Evolutionary conservation across 2,888 invertebrate species (phyloP).

Genomic region (Brenthis ino): DNA sequence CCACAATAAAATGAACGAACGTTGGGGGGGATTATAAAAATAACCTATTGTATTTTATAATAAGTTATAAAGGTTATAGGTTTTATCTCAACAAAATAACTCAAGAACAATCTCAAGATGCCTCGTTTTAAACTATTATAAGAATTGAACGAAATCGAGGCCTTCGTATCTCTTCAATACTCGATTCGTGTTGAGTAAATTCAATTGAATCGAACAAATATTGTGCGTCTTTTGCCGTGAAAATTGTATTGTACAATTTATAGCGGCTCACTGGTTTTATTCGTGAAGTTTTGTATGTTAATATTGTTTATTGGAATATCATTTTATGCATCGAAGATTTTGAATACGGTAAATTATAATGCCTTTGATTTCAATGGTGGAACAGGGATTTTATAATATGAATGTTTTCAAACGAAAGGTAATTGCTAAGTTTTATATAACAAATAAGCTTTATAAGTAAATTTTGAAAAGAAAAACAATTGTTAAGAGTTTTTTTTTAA

Average conservation of each 20-base stretch:
- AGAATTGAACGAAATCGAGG: conserved; percentile 23
- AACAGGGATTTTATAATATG: no score
- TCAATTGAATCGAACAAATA: conserved; percentile 52
- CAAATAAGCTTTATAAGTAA: no score
- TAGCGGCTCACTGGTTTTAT: conserved; percentile 34
- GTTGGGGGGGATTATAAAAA: no score
- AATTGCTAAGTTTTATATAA: no score
- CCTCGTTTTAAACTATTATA: conserved; percentile 26
- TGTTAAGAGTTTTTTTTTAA: no score
- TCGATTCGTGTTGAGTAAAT: conserved; percentile 50
- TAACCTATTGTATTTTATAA: not conserved
- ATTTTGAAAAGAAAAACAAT: no score
- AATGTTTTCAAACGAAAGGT: no score
- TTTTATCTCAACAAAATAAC: not conserved
- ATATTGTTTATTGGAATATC: conserved; percentile 28
- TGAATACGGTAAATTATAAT: conserved; percentile 11
- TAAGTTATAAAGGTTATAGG: not conserved
- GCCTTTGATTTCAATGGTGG: not conserved
- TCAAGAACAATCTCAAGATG: not conserved
- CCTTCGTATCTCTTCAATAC: conserved; percentile 37
- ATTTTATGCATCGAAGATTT: conserved; percentile 15
- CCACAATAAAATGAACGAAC: no score
- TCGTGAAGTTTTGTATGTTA: conserved; percentile 28
- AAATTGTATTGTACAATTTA: conserved; percentile 47
- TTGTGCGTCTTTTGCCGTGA: conserved; percentile 46